A percentile compares a stretch with the other conserved stretches of the same genome.
phyloP scores from a whole-genome alignment of 2,797 vertebrate species.

The Manis pentadactyla region DNA sequence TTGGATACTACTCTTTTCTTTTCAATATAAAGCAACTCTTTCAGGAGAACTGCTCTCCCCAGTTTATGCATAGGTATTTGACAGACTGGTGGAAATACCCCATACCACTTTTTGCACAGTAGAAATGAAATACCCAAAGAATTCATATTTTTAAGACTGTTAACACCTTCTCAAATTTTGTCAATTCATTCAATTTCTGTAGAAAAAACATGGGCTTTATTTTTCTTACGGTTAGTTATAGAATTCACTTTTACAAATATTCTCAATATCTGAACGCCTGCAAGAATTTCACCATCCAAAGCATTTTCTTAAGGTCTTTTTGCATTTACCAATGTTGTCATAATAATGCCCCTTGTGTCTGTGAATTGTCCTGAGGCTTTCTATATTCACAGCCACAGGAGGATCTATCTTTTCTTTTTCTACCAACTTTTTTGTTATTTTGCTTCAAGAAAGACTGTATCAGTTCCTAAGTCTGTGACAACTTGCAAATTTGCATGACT shows the following conservation, averaged over 20 bases:
- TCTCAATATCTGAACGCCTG: conserved; percentile 41
- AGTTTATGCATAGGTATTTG: conserved; percentile 65
- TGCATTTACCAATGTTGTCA: not conserved
- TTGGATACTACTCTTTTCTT: conserved; percentile 33
- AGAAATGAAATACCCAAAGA: conserved; percentile 73
- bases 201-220: conserved; percentile 76
- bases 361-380: not conserved
- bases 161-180: conserved; percentile 68
- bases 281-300: conserved; percentile 23
- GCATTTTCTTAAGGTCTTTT: conserved; percentile 37
- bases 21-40: conserved; percentile 68
- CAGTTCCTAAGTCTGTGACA: not conserved
- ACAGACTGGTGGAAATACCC: conserved; percentile 68
- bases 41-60: conserved; percentile 58
- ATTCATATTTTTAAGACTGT: conserved; percentile 76
- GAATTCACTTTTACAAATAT: conserved; percentile 64
- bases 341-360: not conserved
- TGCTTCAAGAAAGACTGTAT: conserved; percentile 30
- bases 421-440: not conserved
- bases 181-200: conserved; percentile 73
- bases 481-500: not conserved
- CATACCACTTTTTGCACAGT: conserved; percentile 41
- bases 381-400: not conserved
- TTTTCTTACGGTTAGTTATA: conserved; percentile 75
- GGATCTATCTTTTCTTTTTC: not conserved